Conservation (phyloP, 35 echinoderm and acorn worm genomes). For the Apostichopus japonicus region DNA sequence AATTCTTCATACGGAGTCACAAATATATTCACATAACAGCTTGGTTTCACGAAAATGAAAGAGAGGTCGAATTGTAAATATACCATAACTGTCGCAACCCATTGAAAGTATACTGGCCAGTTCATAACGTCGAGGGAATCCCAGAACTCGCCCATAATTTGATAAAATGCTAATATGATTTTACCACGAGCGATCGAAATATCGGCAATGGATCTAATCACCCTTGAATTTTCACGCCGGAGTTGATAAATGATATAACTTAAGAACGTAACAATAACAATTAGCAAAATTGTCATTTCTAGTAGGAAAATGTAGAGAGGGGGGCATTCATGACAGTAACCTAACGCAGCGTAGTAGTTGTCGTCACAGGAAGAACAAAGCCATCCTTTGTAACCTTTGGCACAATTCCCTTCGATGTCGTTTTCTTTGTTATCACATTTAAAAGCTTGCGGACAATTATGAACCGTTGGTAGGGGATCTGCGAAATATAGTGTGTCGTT, state of each 20-base stretch:
- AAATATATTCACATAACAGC: slow-evolving; percentile 6
- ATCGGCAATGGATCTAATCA: not conserved
- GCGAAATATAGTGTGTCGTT: not conserved
- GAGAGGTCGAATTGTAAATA: slow-evolving; percentile 11
- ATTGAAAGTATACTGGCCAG: slow-evolving; percentile 22
- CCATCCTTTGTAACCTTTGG: slow-evolving; percentile 52
- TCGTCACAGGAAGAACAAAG: slow-evolving; percentile 18
- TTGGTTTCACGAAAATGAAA: slow-evolving; percentile 9
- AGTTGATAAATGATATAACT: not conserved
- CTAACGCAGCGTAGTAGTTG: slow-evolving; percentile 20
- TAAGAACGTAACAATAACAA: not conserved
- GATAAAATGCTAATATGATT: slow-evolving; percentile 57
- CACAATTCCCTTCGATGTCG: slow-evolving; percentile 17
- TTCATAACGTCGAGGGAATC: not conserved
- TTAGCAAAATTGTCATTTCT: slow-evolving; percentile 6
- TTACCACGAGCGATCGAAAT: slow-evolving; percentile 36
- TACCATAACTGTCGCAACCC: not conserved
- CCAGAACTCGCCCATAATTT: slow-evolving; percentile 52
- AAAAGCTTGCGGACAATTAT: not conserved
- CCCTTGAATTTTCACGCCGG: not conserved
- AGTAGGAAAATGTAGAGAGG: not conserved
- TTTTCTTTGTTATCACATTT: not conserved
- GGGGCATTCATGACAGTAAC: not conserved
- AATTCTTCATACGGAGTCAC: not conserved
- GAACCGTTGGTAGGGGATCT: slow-evolving; percentile 14